phyloP scores from a whole-genome alignment of 2,888 invertebrate genomes.

The Lacanobia oleracea region DNA sequence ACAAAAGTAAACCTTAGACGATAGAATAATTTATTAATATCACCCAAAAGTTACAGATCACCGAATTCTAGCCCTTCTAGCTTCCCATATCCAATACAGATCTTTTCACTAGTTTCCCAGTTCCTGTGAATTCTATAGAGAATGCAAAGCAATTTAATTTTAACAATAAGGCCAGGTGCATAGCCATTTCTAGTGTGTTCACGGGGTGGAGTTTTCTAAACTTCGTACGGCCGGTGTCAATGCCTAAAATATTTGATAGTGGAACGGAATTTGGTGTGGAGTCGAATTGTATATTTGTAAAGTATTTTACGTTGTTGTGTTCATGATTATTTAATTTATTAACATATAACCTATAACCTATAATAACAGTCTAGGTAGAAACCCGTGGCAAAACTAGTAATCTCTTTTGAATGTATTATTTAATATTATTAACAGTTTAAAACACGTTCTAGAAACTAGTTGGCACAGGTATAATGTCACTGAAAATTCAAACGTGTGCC shows the following conservation, averaged over 20 bases:
- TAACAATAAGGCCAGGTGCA: conserved; percentile 10
- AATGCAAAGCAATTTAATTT: conserved; percentile 12
- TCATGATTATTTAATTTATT: too few species aligned
- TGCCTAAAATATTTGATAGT: conserved; percentile 6
- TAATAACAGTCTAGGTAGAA: too few species aligned
- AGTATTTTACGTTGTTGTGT: too few species aligned
- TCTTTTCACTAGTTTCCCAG: not conserved
- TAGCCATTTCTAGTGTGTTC: not conserved
- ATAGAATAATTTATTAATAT: too few species aligned
- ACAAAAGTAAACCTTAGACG: too few species aligned
- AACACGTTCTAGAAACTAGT: not conserved
- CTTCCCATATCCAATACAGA: not conserved
- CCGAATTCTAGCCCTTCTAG: not conserved
- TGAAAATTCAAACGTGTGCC: not conserved
- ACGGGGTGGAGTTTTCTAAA: conserved; percentile 11
- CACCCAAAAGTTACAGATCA: not conserved
- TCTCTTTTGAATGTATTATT: too few species aligned
- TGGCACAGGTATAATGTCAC: too few species aligned
- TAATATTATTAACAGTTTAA: not conserved
- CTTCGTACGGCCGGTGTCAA: not conserved
- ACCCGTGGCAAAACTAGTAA: too few species aligned
- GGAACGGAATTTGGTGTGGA: conserved; percentile 1
- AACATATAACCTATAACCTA: too few species aligned
- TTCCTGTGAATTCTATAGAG: not conserved
- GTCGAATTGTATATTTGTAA: not conserved